Evolutionary conservation across 2,113 vertebrate species (phyloP).

Genomic region (Erythrocercus mccallii): DNA sequence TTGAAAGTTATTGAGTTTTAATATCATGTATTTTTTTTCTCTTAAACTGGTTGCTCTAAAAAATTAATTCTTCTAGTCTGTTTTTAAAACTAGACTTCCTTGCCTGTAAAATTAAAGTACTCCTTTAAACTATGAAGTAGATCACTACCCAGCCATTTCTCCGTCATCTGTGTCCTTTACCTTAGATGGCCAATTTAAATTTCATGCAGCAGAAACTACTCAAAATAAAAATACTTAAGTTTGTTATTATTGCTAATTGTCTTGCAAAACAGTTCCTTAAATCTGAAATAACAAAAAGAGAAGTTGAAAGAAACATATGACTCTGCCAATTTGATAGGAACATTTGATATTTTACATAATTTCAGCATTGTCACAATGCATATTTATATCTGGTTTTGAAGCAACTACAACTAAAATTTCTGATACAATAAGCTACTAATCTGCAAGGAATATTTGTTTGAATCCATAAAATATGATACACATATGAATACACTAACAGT

Average conservation of each 20-base stretch:
- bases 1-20: neutral
- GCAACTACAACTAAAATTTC: neutral
- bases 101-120: neutral
- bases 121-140: neutral
- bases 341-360: neutral
- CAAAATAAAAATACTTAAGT: neutral
- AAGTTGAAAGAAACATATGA: neutral
- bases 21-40: neutral
- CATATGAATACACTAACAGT: neutral
- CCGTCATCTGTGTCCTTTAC: neutral
- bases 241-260: conserved; percentile 20
- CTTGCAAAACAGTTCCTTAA: neutral
- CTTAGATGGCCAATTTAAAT: neutral
- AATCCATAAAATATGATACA: neutral
- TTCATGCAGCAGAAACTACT: neutral
- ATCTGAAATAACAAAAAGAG: neutral
- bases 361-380: neutral
- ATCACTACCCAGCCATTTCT: neutral
- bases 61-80: neutral
- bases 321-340: conserved; percentile 4
- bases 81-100: neutral
- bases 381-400: neutral
- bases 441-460: neutral
- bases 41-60: neutral
- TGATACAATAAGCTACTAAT: neutral